Evolutionary conservation across 2,888 invertebrate species (phyloP), one percentile per base, ranked within the genome.

Genomic region (Torymus tubicola): DNA sequence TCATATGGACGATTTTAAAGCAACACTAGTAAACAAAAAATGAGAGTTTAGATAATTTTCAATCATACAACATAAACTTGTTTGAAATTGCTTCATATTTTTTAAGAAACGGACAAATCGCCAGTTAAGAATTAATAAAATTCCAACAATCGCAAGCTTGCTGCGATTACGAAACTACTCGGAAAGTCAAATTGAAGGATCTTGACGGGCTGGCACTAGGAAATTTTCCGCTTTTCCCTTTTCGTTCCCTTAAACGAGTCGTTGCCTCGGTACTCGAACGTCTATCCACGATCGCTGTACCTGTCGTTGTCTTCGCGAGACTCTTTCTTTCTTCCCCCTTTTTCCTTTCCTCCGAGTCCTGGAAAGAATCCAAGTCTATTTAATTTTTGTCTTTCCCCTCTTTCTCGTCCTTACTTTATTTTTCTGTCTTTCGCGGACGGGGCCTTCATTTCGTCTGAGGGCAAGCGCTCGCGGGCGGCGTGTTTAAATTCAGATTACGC

Each of bases 311-410:
- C 57, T 52, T 42, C 65, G 58, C 52, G n/a, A 12, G n/a, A n/a
- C 10, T 50, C 55, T 63, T 60, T 18, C 55, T 31, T 42, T 74
- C 18, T 64, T 58, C 21, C 57, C 10, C 21, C n/a, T 58, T 76
- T 61, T 21, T 68, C 63, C 21, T 18, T 16, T 14, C 18, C 70
- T 72, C 14, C 55, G 31, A 61, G 52, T 21, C 53, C 42, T 87
- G 87, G 87, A 86, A 63, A 76, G 64, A 57, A 64, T 84, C 87
- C 86, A 87, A 84, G 81, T 86, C 85, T 86, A 86, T 87, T 86
- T 86, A 83, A 85, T 84, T 85, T 85, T 83, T 83, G 65, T 81
- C 72, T 31, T 31, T 31, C 53, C 80, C 64, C 57, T 78, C 67
- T 74, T 67, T 65, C 69, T 63, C 58, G 76, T 77, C 70, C 65